Base-by-base conservation (phyloP, 2,797 vertebrate genomes). In the Hypotaenidia okinawae region DNA sequence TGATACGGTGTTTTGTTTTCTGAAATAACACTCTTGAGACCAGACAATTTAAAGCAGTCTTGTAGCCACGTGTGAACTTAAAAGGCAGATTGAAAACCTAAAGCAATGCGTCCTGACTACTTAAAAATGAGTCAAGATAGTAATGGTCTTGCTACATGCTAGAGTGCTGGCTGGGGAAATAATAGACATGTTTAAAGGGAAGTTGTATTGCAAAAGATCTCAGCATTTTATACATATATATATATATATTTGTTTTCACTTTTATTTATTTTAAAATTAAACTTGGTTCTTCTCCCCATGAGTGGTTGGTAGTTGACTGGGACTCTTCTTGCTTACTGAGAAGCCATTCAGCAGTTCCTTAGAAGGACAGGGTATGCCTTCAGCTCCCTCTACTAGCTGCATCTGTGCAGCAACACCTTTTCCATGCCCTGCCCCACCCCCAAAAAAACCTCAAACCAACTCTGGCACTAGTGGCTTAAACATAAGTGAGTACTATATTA, bases 1-100 rank as follows among this genome's bases (percentile, higher is more conserved):
- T 57, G 43, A 45, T 90, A n/a, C n/a, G 91, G 70, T 95, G 61
- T 35, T 86, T 87, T 62, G 24, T 27, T 85, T 90, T 88, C 37
- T 82, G 63, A 61, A 94, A 64, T 93, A 70, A 76, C 95, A 83
- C 59, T 93, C n/a, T 73, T 84, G 43, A 97, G 95, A 93, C 51
- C 22, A 68, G 78, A 58, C 70, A 96, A 62, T 39, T 92, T 83
- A 82, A 84, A 92, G 30, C n/a, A 95, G 85, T 27, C 12, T 81
- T 81, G 16, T 88, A 94, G 51, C 41, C 35, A 21, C 68, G 16
- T 69, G 93, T 73, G 89, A 59, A 75, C 45, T 68, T 75, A 33
- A 84, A 76, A 59, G 81, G 9, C 37, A 63, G 63, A 64, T 35
- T 62, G 78, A 67, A 66, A 72, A 84, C 30, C 43, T 87, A 28